phyloP scores from a whole-genome alignment of 2,113 vertebrate species.

The Melanostigma gelatinosum region DNA sequence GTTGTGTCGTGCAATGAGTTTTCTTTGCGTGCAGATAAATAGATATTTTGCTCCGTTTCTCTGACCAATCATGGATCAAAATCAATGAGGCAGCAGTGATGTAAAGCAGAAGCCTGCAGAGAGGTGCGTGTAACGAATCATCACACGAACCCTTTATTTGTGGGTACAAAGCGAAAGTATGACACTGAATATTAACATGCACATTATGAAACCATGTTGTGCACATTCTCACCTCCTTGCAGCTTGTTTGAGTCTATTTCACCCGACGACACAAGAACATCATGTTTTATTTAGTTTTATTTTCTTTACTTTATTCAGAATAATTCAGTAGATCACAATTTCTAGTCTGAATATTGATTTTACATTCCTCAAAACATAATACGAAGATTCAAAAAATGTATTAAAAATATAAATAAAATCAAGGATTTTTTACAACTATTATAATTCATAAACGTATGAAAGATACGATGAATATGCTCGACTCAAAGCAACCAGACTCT shows the following conservation, averaged over 20 bases:
- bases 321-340: neutral
- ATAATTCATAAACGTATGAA: neutral
- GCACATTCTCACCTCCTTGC: too few relatives aligned
- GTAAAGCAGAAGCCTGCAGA: neutral
- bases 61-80: neutral
- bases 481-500: neutral
- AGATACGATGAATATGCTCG: neutral
- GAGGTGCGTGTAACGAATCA: neutral
- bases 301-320: too few relatives aligned
- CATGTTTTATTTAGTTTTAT: too few relatives aligned
- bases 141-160: neutral
- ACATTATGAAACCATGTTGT: neutral
- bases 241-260: too few relatives aligned
- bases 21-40: neutral
- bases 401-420: too few relatives aligned
- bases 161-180: neutral
- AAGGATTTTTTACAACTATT: too few relatives aligned
- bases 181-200: neutral
- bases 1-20: neutral
- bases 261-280: too few relatives aligned
- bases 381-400: too few relatives aligned
- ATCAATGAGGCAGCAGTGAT: slow-evolving; percentile 1
- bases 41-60: neutral
- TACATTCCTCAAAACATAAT: neutral
- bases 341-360: neutral